Evolutionary conservation across 2,888 invertebrate species (phyloP).

Genomic region (Octodonta nipae): DNA sequence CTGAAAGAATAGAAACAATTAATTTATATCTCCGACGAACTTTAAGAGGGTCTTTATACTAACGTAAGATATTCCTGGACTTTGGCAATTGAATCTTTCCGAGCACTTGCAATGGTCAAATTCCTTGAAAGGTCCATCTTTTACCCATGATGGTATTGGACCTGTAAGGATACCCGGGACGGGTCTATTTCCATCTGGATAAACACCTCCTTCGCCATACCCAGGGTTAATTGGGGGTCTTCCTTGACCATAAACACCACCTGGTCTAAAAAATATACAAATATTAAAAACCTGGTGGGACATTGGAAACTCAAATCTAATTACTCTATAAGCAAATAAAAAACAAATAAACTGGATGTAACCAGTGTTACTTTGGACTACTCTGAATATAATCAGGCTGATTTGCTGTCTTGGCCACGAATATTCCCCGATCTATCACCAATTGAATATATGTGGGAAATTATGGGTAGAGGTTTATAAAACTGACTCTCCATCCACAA

Average conservation of each 20-base stretch:
- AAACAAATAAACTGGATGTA: too few relatives aligned
- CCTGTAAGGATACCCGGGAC: slow-evolving; percentile 27
- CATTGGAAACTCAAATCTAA: too few relatives aligned
- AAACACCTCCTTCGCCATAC: slow-evolving; percentile 11
- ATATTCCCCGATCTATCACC: too few relatives aligned
- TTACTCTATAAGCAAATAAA: too few relatives aligned
- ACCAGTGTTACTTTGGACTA: too few relatives aligned
- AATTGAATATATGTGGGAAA: too few relatives aligned
- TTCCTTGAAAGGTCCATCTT: slow-evolving; percentile 30
- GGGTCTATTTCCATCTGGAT: slow-evolving; percentile 12
- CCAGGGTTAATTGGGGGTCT: slow-evolving; percentile 20
- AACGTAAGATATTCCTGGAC: slow-evolving; percentile 42
- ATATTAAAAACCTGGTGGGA: not conserved
- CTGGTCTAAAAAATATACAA: slow-evolving; percentile 17
- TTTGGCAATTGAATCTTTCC: slow-evolving; percentile 42
- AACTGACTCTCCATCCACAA: too few relatives aligned
- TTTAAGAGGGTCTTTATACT: slow-evolving; percentile 8
- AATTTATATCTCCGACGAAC: too few relatives aligned
- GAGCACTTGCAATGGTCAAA: slow-evolving; percentile 40
- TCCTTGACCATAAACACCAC: slow-evolving; percentile 19
- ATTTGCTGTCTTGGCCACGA: too few relatives aligned
- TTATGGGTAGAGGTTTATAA: too few relatives aligned
- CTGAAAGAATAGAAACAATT: slow-evolving; percentile 34
- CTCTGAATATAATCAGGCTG: too few relatives aligned
- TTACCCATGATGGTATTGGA: slow-evolving; percentile 34